These are phyloP conservation scores for Patella ulyssiponensis DNA, from an alignment of 2,888 invertebrate genomes.

Conservation along the genomic window DNA sequence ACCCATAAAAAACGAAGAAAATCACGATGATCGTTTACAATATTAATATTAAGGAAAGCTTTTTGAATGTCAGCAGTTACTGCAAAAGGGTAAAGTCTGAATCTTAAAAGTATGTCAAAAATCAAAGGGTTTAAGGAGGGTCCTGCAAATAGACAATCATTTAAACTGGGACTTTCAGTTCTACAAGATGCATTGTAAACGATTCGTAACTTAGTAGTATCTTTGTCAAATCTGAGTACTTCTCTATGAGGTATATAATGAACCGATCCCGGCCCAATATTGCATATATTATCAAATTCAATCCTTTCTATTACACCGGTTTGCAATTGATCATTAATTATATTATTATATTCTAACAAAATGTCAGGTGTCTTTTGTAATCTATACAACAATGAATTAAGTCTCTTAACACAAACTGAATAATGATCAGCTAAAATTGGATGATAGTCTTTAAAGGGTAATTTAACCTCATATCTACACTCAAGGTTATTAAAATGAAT, in stretches of 20 bases:
- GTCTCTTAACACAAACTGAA: slow-evolving; percentile 2
- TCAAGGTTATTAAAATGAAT: not conserved
- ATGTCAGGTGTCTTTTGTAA: not conserved
- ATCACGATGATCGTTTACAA: not conserved
- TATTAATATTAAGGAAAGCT: not conserved
- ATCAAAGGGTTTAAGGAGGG: slow-evolving; percentile 9
- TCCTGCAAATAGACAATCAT: not conserved
- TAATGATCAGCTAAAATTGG: not conserved
- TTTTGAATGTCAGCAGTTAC: slow-evolving; percentile 3
- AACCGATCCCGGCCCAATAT: not conserved
- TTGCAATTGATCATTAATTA: not conserved
- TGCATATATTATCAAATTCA: not conserved
- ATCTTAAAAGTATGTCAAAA: not conserved
- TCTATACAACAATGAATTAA: not conserved
- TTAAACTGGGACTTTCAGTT: not conserved
- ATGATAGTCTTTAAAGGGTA: not conserved
- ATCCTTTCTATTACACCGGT: not conserved
- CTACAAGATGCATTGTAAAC: not conserved
- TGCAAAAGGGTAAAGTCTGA: not conserved
- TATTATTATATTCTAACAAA: slow-evolving; percentile 5
- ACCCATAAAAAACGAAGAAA: not conserved
- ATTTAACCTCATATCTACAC: not conserved
- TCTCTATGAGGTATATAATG: slow-evolving; percentile 2
- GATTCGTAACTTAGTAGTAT: not conserved
- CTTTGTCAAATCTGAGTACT: not conserved